Percentiles rank a stretch among this genome's conserved stretches.
Evolutionary conservation across 2,113 vertebrate genomes (phyloP).

Genomic region (Python bivittatus): DNA sequence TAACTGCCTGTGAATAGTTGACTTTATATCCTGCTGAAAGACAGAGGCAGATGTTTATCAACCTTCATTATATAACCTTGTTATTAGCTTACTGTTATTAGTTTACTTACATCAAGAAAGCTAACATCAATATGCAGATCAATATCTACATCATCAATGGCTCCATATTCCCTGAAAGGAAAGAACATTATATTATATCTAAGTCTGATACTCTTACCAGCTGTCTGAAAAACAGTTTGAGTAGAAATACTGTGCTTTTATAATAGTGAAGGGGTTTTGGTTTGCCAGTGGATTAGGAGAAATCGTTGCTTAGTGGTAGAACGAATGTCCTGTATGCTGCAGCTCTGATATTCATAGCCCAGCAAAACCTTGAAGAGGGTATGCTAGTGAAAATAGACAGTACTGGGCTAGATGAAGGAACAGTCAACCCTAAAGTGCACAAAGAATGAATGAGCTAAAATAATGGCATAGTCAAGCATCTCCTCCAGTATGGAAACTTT

Average conservation of each 20-base stretch:
- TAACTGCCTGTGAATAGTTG: neutral
- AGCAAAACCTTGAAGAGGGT: neutral
- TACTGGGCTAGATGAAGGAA: neutral
- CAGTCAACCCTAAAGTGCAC: neutral
- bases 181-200: constrained; percentile 55
- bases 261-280: neutral
- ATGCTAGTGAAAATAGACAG: neutral
- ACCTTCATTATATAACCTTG: constrained; percentile 39
- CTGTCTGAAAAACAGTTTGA: constrained; percentile 3
- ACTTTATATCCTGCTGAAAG: constrained; percentile 25
- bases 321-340: neutral
- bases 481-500: neutral
- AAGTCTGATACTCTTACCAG: constrained; percentile 25
- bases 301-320: neutral
- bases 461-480: neutral
- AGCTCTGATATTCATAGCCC: too few species aligned
- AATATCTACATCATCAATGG: constrained; percentile 93
- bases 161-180: constrained; percentile 89
- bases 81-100: constrained; percentile 74
- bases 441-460: neutral
- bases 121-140: constrained; percentile 91
- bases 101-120: constrained; percentile 90
- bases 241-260: neutral
- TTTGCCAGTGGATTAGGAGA: neutral
- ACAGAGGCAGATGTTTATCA: constrained; percentile 49